Evolutionary conservation across 2,113 vertebrate species (phyloP), one percentile per base, ranked within the genome.

Genomic region (Sapajus apella): DNA sequence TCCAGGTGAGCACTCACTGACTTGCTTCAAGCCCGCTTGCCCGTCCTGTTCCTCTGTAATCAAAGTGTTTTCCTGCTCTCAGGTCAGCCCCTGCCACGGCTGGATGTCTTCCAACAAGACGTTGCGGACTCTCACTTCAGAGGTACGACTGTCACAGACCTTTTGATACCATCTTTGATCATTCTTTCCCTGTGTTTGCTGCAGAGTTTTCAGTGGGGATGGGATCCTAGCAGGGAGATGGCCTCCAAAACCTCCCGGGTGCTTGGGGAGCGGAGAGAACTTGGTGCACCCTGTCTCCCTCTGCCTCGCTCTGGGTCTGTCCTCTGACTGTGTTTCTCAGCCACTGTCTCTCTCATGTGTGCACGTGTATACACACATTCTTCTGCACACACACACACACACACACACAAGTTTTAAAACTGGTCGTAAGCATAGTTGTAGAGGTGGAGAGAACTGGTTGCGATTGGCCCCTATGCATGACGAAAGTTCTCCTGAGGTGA

Each of bases 71-170:
- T 85, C 56, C 1, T 37, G 50, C 70, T 7, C 37, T 83, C 96
- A 99, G 99, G 86, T 98, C 97, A 98, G 95, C 96, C 98, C 98
- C 85, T 99, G 99, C 96, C 97, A 87, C 0, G 97, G 99, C 80
- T 99, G 99, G 99, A 96, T 99, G 98, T 98, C 98, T 25, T 87
- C 98, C 94, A 99, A 99, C 4, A 97, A 97, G 97, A 99, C 99
- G 0, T 98, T 99, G 47, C 97, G 98, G 91, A 97, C 98, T 37
- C 61, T 99, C 87, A 99, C 99, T 27, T 98, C 99, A 0, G 94
- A 98, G 98, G 99, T 99, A 91, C 58, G 97, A 61, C 72, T 23
- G 0, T 73, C 35, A 2, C 3, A 2, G 76, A 13, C 18, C 50
- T 23, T 52, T 37, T 21, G n/a, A 27, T 16, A 4, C 21, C 47